phyloP scores from a whole-genome alignment of 2,888 invertebrate species.

The Gymnoscelis rufifasciata region DNA sequence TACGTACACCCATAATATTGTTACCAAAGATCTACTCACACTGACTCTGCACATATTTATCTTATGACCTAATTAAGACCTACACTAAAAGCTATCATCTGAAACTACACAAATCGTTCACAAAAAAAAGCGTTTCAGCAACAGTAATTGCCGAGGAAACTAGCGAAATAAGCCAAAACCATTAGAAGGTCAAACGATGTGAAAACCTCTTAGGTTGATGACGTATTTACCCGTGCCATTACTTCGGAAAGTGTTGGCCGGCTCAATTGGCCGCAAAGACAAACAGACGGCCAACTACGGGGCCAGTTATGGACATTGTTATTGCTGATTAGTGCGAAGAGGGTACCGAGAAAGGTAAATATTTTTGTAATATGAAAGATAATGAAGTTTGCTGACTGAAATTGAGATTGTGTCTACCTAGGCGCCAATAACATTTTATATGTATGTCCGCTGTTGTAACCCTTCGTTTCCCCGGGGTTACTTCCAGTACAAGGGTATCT shows the following conservation, averaged over 20 bases:
- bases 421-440: too few relatives aligned
- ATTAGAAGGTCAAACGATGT: conserved; percentile 4
- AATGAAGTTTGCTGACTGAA: too few relatives aligned
- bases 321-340: conserved; percentile 19
- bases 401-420: too few relatives aligned
- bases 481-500: too few relatives aligned
- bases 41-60: too few relatives aligned
- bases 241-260: conserved; percentile 33
- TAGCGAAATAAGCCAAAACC: background rate
- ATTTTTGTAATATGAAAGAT: background rate
- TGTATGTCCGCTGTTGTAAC: too few relatives aligned
- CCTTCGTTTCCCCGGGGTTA: too few relatives aligned
- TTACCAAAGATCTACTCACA: too few relatives aligned
- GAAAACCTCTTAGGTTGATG: conserved; percentile 15
- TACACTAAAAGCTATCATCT: too few relatives aligned
- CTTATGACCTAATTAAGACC: too few relatives aligned
- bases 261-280: conserved; percentile 34
- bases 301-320: conserved; percentile 26
- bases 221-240: conserved; percentile 31
- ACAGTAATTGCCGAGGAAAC: background rate
- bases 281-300: conserved; percentile 27
- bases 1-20: too few relatives aligned
- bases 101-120: background rate
- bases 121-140: background rate
- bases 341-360: background rate